Percentiles rank a stretch among this genome's conserved stretches.
Conservation (phyloP, 2,888 invertebrate genomes). For the Campopleginae sp. region DNA sequence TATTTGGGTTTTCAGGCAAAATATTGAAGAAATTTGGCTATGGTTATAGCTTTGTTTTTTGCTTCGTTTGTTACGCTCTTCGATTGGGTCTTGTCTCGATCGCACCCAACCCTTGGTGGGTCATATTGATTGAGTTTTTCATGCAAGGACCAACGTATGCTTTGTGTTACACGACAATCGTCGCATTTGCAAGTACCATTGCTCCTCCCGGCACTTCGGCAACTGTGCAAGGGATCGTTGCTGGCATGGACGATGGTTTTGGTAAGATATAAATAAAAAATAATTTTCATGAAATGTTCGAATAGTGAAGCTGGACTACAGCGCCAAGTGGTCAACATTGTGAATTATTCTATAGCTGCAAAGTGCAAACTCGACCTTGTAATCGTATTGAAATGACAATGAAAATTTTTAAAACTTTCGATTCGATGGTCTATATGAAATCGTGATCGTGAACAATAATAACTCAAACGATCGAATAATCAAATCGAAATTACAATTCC, state of each 20-base stretch:
- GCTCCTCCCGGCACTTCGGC: constrained; percentile 90
- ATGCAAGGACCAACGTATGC: constrained; percentile 96
- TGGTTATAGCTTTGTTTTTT: constrained; percentile 91
- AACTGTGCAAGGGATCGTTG: constrained; percentile 93
- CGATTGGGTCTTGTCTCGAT: constrained; percentile 91
- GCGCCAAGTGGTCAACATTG: no score
- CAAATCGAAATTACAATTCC: no score
- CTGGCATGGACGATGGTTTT: constrained; percentile 95
- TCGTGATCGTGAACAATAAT: no score
- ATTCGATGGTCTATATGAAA: no score
- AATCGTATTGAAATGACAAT: no score
- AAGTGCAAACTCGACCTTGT: no score
- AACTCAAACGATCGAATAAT: no score
- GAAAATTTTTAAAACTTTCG: no score
- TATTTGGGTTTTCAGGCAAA: constrained; percentile 86
- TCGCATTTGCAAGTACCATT: constrained; percentile 86
- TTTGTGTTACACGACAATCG: constrained; percentile 92
- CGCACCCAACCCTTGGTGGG: constrained; percentile 92
- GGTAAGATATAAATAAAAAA: constrained; percentile 84
- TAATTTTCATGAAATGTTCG: background rate
- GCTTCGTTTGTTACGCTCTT: constrained; percentile 91
- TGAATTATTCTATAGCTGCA: no score
- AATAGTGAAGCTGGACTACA: background rate
- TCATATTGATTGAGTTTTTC: constrained; percentile 91
- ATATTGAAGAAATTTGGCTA: constrained; percentile 93